Base-by-base conservation (phyloP, 2,888 invertebrate genomes). In the Macaria notata region DNA sequence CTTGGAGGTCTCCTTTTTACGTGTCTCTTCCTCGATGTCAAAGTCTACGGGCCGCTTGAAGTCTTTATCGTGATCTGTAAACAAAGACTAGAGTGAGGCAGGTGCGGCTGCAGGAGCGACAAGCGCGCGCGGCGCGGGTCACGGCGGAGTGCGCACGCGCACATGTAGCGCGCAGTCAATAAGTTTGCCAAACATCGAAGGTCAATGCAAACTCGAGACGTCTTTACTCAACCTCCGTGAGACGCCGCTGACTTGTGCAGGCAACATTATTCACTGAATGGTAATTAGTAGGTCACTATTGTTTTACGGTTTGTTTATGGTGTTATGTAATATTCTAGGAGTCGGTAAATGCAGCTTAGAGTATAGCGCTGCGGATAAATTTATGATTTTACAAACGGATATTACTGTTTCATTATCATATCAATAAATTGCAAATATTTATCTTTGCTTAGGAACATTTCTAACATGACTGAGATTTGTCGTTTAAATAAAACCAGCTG, bases 1-100 rank as follows among this genome's bases (percentile, higher is more conserved):
- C 86, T 97, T 97, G 63, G 96, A 96, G 0, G 97, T 97, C 88
- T 97, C 97, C 66, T 95, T 95, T 83, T 97, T 97, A 60, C 97
- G 93, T 4, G 97, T 97, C 81, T 97, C 96, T 82, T 97, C 97
- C 79, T 97, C 97, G 74, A 96, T 94, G 77, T 97, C 96, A 73
- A 96, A 95, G 84, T 97, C 96, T 63, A 97, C 86, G 0, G 97
- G 96, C 54, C 95, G 94, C 78, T 95, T 95, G 72, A 96, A 90
- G 84, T 97, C 97, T 83, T 96, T 96, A 69, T 88, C 83, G 80
- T 80, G 89, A 61, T 90, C 91, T 96, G 93, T 68, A 95, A 95
- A 61, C 93, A 92, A 60, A 78, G 54, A 56, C 31, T 63, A 51
- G 59, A 63, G 72, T 81, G 69, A 71, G 73, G 52, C 61, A 64